Conservation (phyloP, 2,797 vertebrate genomes). For the Enteromius radiatus region DNA sequence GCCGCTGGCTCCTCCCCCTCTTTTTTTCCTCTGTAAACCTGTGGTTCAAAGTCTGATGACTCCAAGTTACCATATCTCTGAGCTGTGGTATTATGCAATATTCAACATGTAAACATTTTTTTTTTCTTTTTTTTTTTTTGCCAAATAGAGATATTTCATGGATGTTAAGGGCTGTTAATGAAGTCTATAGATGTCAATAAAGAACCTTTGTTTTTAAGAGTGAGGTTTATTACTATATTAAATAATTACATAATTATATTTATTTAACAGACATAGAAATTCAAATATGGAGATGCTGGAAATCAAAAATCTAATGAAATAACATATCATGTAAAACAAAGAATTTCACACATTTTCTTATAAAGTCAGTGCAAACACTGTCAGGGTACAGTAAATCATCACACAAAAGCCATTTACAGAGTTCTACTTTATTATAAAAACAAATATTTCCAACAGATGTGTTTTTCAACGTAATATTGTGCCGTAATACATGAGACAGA, state of each 20-base stretch:
- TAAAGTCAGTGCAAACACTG: neutral
- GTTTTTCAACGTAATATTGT: neutral
- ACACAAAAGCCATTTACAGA: constrained; percentile 1
- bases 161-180: neutral
- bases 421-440: constrained; percentile 25
- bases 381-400: constrained; percentile 1
- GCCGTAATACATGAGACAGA: neutral
- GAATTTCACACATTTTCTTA: neutral
- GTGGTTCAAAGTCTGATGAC: constrained; percentile 38
- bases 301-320: neutral
- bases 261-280: neutral
- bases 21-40: neutral
- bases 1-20: neutral
- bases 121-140: too few relatives aligned
- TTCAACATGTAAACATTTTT: too few relatives aligned
- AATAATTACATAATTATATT: neutral
- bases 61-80: neutral
- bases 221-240: neutral
- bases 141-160: neutral
- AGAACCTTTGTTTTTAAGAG: neutral
- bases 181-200: neutral
- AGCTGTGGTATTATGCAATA: constrained; percentile 12
- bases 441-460: constrained; percentile 15
- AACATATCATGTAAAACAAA: neutral
- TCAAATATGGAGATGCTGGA: neutral